phyloP scores from a whole-genome alignment of 2,888 invertebrate species.

The Leptodirus hochenwartii region DNA sequence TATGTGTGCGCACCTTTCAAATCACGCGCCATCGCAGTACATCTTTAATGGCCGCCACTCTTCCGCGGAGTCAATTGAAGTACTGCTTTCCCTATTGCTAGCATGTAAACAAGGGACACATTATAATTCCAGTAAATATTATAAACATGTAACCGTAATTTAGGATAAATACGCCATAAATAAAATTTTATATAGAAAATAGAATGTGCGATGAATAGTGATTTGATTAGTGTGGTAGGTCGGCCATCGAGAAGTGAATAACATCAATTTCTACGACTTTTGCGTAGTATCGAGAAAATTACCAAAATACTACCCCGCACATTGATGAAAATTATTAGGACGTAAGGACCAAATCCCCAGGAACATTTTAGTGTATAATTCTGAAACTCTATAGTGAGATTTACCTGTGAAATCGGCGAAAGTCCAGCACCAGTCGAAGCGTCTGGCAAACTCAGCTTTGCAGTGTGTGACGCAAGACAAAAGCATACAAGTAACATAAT shows the following conservation, averaged over 20 bases:
- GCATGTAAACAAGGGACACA: no score
- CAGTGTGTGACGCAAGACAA: constrained; percentile 21
- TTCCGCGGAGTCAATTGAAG: no score
- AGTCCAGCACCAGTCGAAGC: constrained; percentile 17
- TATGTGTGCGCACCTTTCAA: no score
- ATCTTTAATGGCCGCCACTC: no score
- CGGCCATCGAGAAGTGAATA: constrained; percentile 52
- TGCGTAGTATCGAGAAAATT: constrained; percentile 24
- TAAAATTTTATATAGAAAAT: no score
- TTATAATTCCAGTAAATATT: no score
- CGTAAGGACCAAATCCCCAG: constrained; percentile 15
- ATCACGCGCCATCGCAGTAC: no score
- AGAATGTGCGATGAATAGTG: constrained; percentile 8
- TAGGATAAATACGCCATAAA: no score
- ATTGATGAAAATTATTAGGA: constrained; percentile 17
- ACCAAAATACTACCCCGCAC: constrained; percentile 20
- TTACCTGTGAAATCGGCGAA: constrained; percentile 17
- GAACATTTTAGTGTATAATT: constrained; percentile 16
- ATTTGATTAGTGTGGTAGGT: constrained; percentile 46
- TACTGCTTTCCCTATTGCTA: no score
- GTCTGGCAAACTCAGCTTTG: constrained; percentile 21
- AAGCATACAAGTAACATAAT: no score
- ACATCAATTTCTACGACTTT: constrained; percentile 36
- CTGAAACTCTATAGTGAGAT: constrained; percentile 14
- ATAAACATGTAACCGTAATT: no score